A percentile compares a stretch with the other conserved stretches of the same genome.
These are phyloP conservation scores for Anagyrus pseudococci DNA, from an alignment of 2,888 invertebrate species.

Conservation along the genomic window DNA sequence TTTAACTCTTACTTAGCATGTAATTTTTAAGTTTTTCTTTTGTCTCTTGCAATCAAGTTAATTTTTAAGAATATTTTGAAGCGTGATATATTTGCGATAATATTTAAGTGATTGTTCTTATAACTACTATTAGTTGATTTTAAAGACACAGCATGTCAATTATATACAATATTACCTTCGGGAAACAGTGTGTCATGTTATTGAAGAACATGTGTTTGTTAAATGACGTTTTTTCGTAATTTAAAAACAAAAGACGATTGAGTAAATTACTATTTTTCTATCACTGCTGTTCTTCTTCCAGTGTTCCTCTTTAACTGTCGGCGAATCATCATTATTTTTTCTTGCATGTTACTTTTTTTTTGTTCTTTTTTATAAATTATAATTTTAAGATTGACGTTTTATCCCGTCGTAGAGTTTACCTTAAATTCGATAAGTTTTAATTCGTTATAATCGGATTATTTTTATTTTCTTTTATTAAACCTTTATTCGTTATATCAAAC, in stretches of 20 bases:
- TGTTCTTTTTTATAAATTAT: slow-evolving; percentile 21
- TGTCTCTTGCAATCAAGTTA: slow-evolving; percentile 25
- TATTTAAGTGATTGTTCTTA: slow-evolving; percentile 23
- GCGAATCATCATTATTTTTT: slow-evolving; percentile 13
- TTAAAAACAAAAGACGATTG: slow-evolving; percentile 3
- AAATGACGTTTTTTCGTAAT: slow-evolving; percentile 19
- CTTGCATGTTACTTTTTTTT: slow-evolving; percentile 30
- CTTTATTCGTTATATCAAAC: slow-evolving; percentile 38
- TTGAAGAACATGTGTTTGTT: slow-evolving; percentile 17
- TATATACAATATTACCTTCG: neutral
- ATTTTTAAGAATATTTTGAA: slow-evolving; percentile 13
- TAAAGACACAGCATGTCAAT: slow-evolving; percentile 27
- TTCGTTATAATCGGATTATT: slow-evolving; percentile 30
- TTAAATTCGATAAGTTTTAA: slow-evolving; percentile 20
- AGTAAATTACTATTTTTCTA: slow-evolving; percentile 22
- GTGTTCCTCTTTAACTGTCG: slow-evolving; percentile 28
- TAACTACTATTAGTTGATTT: slow-evolving; percentile 11
- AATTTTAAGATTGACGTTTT: slow-evolving; percentile 22
- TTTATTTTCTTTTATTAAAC: slow-evolving; percentile 33
- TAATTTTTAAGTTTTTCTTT: slow-evolving; percentile 21
- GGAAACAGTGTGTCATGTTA: slow-evolving; percentile 20
- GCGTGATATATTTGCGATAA: slow-evolving; percentile 12
- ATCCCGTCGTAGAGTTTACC: slow-evolving; percentile 22
- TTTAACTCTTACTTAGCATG: slow-evolving; percentile 16
- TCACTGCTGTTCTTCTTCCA: slow-evolving; percentile 31